Percentiles rank a stretch among this genome's conserved stretches.
Conservation (phyloP, 2,888 invertebrate species). For the Hipparchia sbordonii region DNA sequence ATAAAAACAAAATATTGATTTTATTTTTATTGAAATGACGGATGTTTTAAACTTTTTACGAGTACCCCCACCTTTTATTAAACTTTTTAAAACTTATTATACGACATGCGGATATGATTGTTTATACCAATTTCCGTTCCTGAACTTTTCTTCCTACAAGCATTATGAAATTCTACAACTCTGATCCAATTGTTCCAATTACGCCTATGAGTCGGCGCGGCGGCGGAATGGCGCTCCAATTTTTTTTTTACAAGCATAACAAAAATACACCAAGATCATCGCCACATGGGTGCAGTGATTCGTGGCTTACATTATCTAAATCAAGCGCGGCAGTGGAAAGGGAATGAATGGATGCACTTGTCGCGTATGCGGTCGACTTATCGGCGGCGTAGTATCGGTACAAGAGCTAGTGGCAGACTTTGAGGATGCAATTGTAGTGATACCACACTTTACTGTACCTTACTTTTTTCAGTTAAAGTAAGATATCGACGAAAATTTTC, state of each 20-base stretch:
- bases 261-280: conserved; percentile 21
- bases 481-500: too few species aligned
- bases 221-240: neutral
- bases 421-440: neutral
- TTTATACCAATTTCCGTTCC: neutral
- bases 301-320: conserved; percentile 47
- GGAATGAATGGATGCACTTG: conserved; percentile 71
- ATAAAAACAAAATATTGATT: too few species aligned
- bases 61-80: too few species aligned
- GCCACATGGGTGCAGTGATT: conserved; percentile 32
- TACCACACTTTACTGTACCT: too few species aligned
- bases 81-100: too few species aligned
- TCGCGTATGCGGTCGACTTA: conserved; percentile 53
- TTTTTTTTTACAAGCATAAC: conserved; percentile 20
- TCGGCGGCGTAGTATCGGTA: conserved; percentile 30
- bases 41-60: too few species aligned
- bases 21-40: too few species aligned
- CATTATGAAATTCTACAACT: neutral
- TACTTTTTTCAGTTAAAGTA: too few species aligned
- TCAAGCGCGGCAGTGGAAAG: conserved; percentile 46
- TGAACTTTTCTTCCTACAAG: neutral
- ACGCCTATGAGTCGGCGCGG: neutral
- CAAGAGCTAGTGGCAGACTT: neutral
- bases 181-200: neutral
- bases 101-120: too few species aligned